phyloP scores from a whole-genome alignment of 2,888 invertebrate species.

The Macrophya annulata region DNA sequence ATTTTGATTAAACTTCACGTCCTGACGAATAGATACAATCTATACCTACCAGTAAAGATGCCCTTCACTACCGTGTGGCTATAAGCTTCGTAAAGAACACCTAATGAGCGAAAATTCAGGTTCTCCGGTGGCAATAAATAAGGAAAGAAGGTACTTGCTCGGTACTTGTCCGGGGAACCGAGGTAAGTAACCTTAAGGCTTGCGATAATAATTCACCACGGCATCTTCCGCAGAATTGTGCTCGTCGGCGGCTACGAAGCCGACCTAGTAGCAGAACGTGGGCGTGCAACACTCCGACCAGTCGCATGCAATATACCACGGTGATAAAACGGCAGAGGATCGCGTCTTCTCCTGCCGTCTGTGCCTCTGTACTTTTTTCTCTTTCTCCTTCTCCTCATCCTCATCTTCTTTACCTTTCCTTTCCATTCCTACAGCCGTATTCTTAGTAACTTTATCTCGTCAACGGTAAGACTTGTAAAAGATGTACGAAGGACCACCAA shows the following conservation, averaged over 20 bases:
- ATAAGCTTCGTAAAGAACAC: constrained; percentile 39
- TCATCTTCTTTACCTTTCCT: neutral
- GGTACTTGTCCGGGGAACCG: constrained; percentile 42
- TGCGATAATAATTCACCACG: constrained; percentile 54
- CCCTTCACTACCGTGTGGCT: constrained; percentile 30
- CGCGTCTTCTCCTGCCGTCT: constrained; percentile 35
- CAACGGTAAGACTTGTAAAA: constrained; percentile 18
- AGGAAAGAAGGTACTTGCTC: constrained; percentile 49
- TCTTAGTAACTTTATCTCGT: constrained; percentile 53
- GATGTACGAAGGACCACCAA: constrained; percentile 44
- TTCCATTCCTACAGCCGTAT: constrained; percentile 24
- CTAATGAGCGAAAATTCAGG: constrained; percentile 55
- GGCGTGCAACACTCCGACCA: constrained; percentile 50
- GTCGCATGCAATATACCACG: constrained; percentile 50
- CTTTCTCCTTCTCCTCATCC: neutral
- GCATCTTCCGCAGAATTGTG: constrained; percentile 55
- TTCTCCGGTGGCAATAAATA: constrained; percentile 55
- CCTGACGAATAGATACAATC: constrained; percentile 47
- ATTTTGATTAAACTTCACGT: constrained; percentile 49
- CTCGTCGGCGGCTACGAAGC: constrained; percentile 49
- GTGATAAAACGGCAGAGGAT: constrained; percentile 52
- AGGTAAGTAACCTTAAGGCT: constrained; percentile 54
- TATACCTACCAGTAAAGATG: neutral
- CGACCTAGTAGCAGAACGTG: constrained; percentile 54
- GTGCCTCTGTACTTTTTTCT: constrained; percentile 26